Percentiles rank a stretch among this genome's conserved stretches.
Conservation (phyloP, 2,888 invertebrate species). For the Hedychridium roseum region DNA sequence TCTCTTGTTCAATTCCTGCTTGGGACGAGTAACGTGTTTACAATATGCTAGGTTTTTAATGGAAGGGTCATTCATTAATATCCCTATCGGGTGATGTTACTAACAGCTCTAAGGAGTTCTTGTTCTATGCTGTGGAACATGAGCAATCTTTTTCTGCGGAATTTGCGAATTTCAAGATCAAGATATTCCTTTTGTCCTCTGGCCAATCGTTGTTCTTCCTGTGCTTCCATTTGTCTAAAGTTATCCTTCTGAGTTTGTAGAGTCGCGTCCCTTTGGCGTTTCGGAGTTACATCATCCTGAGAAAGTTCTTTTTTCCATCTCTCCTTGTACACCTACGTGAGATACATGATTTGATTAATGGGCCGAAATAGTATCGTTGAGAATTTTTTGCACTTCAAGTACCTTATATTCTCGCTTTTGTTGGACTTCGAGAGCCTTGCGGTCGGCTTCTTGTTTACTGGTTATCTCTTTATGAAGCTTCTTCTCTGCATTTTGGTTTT, state of each 20-base stretch:
- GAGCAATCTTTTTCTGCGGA: constrained; percentile 88
- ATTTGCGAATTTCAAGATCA: constrained; percentile 91
- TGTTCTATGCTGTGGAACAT: constrained; percentile 88
- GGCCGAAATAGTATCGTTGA: background rate
- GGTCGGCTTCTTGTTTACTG: constrained; percentile 87
- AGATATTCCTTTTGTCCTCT: constrained; percentile 90
- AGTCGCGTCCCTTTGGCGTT: constrained; percentile 88
- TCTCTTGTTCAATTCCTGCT: constrained; percentile 90
- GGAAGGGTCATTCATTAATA: no score
- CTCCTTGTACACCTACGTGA: constrained; percentile 81
- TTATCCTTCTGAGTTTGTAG: constrained; percentile 93
- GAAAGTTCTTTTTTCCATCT: constrained; percentile 94
- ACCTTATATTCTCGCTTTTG: constrained; percentile 95
- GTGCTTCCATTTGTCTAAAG: constrained; percentile 88
- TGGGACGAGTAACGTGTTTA: constrained; percentile 8
- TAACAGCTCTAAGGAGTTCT: constrained; percentile 87
- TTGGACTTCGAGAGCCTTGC: constrained; percentile 89
- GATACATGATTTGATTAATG: constrained; percentile 1
- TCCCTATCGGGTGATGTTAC: no score
- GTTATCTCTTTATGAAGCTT: constrained; percentile 92
- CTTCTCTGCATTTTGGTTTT: constrained; percentile 88
- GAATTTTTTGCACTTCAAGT: constrained; percentile 5
- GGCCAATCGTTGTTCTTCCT: constrained; percentile 87
- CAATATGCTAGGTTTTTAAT: background rate
- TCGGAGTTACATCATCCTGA: constrained; percentile 91